Evolutionary conservation across 2,797 vertebrate species (phyloP).

Genomic region (Pantherophis alleghaniensis): DNA sequence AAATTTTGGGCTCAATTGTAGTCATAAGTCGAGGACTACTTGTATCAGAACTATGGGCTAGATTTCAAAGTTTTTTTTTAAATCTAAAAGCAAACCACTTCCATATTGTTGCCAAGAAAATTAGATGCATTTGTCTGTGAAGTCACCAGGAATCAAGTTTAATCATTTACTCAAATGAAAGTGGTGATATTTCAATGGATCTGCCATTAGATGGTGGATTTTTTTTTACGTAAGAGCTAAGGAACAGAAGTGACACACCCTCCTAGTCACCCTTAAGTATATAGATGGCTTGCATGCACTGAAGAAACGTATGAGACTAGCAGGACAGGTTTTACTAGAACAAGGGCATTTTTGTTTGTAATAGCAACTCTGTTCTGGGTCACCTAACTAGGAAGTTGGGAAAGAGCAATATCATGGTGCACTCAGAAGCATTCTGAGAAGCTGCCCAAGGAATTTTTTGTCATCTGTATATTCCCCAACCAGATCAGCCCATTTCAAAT

Average conservation of each 20-base stretch:
- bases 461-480: not conserved
- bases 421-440: not conserved
- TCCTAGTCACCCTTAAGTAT: not conserved
- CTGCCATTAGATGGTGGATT: not conserved
- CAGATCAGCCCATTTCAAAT: not conserved
- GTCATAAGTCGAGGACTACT: not conserved
- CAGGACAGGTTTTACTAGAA: slow-evolving; percentile 13
- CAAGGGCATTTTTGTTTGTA: not conserved
- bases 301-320: not conserved
- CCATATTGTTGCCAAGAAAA: not conserved
- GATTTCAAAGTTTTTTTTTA: not conserved
- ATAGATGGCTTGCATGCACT: slow-evolving; percentile 2
- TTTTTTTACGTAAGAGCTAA: not conserved
- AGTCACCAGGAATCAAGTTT: not conserved
- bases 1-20: not conserved
- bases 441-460: not conserved
- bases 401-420: not conserved
- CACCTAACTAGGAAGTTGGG: not conserved
- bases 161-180: not conserved
- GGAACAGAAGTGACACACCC: not conserved
- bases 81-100: not conserved
- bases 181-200: not conserved
- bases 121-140: not conserved
- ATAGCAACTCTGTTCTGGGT: not conserved
- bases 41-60: not conserved